Conservation (phyloP, 2,113 vertebrate genomes). For the Polyodon spathula region DNA sequence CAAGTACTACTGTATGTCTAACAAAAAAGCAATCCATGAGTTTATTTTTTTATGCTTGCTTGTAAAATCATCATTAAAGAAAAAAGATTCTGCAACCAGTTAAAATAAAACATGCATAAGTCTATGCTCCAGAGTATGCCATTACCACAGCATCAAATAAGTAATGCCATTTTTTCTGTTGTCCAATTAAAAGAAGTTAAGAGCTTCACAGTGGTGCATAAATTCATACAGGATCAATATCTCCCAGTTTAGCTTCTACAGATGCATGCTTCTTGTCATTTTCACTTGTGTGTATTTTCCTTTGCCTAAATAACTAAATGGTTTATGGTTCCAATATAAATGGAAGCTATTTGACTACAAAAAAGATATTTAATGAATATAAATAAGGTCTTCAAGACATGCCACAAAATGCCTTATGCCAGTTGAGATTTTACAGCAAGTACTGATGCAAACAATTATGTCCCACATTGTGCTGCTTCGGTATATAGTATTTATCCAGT, state of each 20-base stretch:
- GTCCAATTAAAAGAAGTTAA: constrained; percentile 29
- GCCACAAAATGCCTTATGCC: too few species aligned
- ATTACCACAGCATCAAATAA: constrained; percentile 20
- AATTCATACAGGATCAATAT: constrained; percentile 33
- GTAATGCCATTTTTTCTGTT: constrained; percentile 28
- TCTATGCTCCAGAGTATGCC: too few species aligned
- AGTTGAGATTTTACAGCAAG: too few species aligned
- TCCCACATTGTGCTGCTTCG: too few species aligned
- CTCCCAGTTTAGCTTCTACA: constrained; percentile 18
- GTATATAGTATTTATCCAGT: too few species aligned
- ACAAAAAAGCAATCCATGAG: too few species aligned
- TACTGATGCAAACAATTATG: too few species aligned
- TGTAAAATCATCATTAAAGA: too few species aligned
- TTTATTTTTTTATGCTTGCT: too few species aligned
- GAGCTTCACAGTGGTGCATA: constrained; percentile 22
- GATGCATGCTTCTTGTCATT: constrained; percentile 16
- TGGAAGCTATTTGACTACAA: background rate
- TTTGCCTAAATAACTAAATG: constrained; percentile 8
- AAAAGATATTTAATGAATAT: background rate
- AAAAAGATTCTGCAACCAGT: too few species aligned
- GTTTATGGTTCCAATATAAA: constrained; percentile 16
- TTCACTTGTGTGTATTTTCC: constrained; percentile 1
- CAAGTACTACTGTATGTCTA: too few species aligned
- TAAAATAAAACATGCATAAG: too few species aligned
- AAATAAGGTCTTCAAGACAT: background rate